Base-by-base conservation (phyloP, 2,888 invertebrate genomes). In the Chalcosyrphus nemorum region DNA sequence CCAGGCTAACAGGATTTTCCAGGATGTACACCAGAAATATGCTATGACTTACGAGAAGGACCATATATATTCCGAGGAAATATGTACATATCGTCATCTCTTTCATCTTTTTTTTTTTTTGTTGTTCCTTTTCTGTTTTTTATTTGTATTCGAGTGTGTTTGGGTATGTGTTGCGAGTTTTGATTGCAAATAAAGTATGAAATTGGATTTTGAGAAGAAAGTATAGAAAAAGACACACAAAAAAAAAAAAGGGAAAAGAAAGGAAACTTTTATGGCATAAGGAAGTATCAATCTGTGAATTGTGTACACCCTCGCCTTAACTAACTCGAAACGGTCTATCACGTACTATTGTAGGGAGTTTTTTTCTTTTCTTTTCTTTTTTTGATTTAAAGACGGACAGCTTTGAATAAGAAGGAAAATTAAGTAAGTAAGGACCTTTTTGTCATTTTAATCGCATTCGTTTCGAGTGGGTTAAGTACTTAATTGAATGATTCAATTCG, bases 141-240 rank as follows among this genome's bases (percentile, higher is more conserved):
- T 29, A 19, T n/a, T 66, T 3, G 15, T 19, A 19, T 15, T 19
- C 11, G 15, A 21, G 41, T 24, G 41, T 52, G 63, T 24, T 35
- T 19, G 63, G 57, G 38, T 29, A 38, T 72, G 80, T 74, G 72
- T 52, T 84, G 52, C 19, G 80, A 84, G 84, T 84, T 84, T 84
- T 84, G 84, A 84, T 84, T 84, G 80, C 84, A 84, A 84, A 84
- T 84, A 84, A 80, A 84, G 80, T 80, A 84, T 84, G 80, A 84
- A 84, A 84, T 84, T 84, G 80, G 84, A 84, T 84, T 84, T 84
- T 75, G 65, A 19, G 29, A 56, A 21, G 13, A 35, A 38, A 38
- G 38, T 38, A 38, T 11, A n/a, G n/a, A 35, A 27, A 50, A 56
- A n/a, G 6, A 29, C 29, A 29, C 5, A 56, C 7, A 15, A 27